Evolutionary conservation across 2,113 vertebrate genomes (phyloP), one percentile per base, ranked within the genome.

Genomic region (Ginglymostoma cirratum): DNA sequence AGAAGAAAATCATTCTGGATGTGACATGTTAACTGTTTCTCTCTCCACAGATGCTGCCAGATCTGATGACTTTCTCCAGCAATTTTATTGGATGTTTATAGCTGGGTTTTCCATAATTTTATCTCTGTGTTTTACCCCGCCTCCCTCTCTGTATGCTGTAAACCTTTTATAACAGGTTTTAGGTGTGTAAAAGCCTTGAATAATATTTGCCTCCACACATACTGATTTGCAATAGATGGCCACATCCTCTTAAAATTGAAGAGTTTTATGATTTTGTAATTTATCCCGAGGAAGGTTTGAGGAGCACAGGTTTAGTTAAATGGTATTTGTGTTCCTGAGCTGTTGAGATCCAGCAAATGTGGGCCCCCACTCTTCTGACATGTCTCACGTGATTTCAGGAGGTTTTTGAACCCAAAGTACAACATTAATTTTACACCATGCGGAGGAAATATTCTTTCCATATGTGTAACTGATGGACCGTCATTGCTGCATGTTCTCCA

Each of bases 391-490:
- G 80, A 45, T 83, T 83, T 83, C 38, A 45, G 38, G 38, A 83
- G 80, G 38, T 83, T 83, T 83, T 83, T 23, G 38, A 83, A 42
- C 38, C 38, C 38, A 42, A 17, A 83, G 38, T 5, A 4, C 38
- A 83, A 42, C 19, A 42, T 83, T 23, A 17, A 5, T 38, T 83
- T 38, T 15, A 83, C 42, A 21, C 38, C n/a, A 42, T 45, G 38
- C 19, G 42, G 80, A 83, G 80, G 80, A 83, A 83, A 42, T 83
- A 83, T 83, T 42, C 80, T 83, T 83, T 83, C 80, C 80, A 83
- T 83, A 6, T 45, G 80, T 83, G 38, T 38, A 83, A 45, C 38
- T 83, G 80, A 21, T 5, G 80, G 38, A 45, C 80, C 80, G 42
- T 38, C 80, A 38, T 83, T 38, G 5, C 38, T 83, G 80, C 17